Evolutionary conservation across 2,797 vertebrate genomes (phyloP).

Genomic region (Nyctalus aviator): DNA sequence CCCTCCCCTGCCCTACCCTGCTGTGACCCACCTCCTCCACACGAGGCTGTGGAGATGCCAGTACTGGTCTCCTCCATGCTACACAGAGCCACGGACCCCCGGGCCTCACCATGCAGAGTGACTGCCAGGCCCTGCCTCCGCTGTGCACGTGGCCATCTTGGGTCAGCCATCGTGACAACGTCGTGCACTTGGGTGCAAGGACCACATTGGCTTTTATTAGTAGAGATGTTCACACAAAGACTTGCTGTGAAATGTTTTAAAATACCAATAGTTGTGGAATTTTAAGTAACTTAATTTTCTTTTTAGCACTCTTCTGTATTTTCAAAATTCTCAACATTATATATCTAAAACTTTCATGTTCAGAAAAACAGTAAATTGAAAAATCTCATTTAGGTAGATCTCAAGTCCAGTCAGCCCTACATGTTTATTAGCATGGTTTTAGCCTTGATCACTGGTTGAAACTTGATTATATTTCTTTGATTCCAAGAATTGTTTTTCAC

Average conservation of each 20-base stretch:
- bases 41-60: accelerated
- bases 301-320: not conserved
- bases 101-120: too few species aligned
- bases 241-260: not conserved
- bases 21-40: too few species aligned
- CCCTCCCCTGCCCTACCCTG: too few species aligned
- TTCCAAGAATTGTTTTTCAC: not conserved
- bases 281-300: constrained; percentile 17
- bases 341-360: constrained; percentile 31
- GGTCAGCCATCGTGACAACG: too few species aligned
- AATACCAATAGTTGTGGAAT: not conserved
- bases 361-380: not conserved
- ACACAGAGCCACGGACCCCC: too few species aligned
- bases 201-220: too few species aligned
- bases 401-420: not conserved
- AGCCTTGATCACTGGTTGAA: not conserved
- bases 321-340: not conserved
- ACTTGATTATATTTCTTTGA: constrained; percentile 41
- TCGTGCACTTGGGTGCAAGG: too few species aligned
- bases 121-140: too few species aligned
- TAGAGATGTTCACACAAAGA: not conserved
- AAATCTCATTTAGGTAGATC: not conserved
- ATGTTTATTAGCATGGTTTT: not conserved
- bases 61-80: too few species aligned
- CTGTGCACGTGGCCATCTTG: too few species aligned